Evolutionary conservation across 2,888 invertebrate genomes (phyloP), one percentile per base, ranked within the genome.

Genomic region (Acrobasis repandana): DNA sequence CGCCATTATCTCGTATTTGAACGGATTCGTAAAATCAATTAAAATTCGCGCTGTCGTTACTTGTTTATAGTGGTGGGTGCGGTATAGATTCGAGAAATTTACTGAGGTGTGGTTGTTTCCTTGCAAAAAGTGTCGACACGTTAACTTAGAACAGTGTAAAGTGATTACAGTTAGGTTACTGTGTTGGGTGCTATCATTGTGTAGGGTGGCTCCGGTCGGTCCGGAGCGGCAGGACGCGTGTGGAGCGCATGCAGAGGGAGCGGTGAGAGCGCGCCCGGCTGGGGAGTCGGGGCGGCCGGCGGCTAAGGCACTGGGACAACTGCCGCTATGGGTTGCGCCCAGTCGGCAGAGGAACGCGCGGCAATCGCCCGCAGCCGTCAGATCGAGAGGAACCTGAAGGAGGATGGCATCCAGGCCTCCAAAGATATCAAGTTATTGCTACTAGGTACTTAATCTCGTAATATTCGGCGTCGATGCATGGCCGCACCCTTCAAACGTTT

Each of bases 281-380:
- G 90, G 90, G 89, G 86, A 84, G 84, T 88, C 86, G 87, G 86
- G 90, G 90, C 90, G 85, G 88, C 90, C 85, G 88, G 88, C 86
- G 88, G 90, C 86, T 83, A 83, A 88, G 86, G 83, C 82, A 79
- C 81, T 83, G 81, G 80, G 86, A 93, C 90, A 88, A 88, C 91
- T 84, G 88, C 92, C 91, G 91, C 87, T 86, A 99, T 99, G 99
- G 99, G 99, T 94, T 99, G 99, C 95, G 98, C 99, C 92, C 97
- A 99, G 96, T 99, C 98, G 93, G 98, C 99, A 80, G 99, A 99
- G 93, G 99, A 99, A 94, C 95, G 99, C 93, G 98, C 98, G 86
- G 99, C 99, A 84, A 95, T 98, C 92, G 99, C 98, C 92, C 95
- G 99, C 90, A 98, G 97, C 94, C 97, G 97, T 93, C 96, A 97